These are phyloP conservation scores for Anolis apletophallus DNA, from an alignment of 2,797 vertebrate species.

Conservation along the genomic window DNA sequence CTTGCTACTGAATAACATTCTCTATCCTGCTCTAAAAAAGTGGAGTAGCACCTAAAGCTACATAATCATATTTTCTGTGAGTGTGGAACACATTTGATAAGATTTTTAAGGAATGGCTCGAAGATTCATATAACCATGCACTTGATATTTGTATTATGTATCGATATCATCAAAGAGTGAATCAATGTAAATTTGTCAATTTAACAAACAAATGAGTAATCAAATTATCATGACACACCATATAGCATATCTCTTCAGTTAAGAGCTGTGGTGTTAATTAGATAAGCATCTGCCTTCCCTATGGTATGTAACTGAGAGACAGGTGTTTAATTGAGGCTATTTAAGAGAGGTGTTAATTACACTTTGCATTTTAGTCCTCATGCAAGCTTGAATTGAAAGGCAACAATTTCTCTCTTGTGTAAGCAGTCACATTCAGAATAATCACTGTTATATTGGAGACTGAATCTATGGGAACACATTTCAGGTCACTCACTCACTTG, in stretches of 20 bases:
- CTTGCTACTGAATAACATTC: neutral
- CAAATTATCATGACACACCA: slow-evolving; percentile 34
- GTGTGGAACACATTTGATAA: neutral
- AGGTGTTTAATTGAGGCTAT: slow-evolving; percentile 53
- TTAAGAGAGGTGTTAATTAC: slow-evolving; percentile 39
- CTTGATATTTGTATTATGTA: neutral
- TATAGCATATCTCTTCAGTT: slow-evolving; percentile 33
- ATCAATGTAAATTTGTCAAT: slow-evolving; percentile 7
- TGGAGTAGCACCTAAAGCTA: neutral
- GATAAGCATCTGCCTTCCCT: slow-evolving; percentile 47
- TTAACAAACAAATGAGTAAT: slow-evolving; percentile 8
- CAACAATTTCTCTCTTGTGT: slow-evolving; percentile 37
- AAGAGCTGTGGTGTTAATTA: slow-evolving; percentile 42
- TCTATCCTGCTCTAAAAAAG: neutral
- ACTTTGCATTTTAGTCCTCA: slow-evolving; percentile 41
- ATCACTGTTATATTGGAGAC: slow-evolving; percentile 12
- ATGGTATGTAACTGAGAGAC: slow-evolving; percentile 36
- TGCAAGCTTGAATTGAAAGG: slow-evolving; percentile 25
- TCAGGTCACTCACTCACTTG: neutral
- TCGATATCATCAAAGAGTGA: neutral
- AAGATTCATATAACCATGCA: neutral
- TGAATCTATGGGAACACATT: neutral
- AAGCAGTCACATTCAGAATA: slow-evolving; percentile 19
- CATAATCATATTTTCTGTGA: neutral
- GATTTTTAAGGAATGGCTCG: neutral